Base-by-base conservation (phyloP, 2,888 invertebrate genomes). In the Rutpela maculata region DNA sequence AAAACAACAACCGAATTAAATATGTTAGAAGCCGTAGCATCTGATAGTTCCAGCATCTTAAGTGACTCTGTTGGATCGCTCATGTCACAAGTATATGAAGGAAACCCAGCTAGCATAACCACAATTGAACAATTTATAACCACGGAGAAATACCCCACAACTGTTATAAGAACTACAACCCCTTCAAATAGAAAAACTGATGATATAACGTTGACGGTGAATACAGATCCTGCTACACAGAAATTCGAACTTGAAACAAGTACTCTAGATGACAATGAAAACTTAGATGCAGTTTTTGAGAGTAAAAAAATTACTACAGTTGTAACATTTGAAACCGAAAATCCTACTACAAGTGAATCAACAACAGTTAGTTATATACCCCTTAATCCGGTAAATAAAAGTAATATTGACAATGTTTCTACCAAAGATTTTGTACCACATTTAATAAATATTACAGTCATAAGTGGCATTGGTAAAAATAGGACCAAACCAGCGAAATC, bases 11-110 rank as follows among this genome's bases (percentile, higher is more conserved):
- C 74, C 17, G 55, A 63, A 72, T 12, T 22, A 9, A 59, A 43
- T 55, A 55, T 72, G 50, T 50, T 62, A 19, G 50, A 70, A 55
- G 70, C 67, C 11, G 65, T 35, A 35, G 62, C 68, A 18, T 55
- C 69, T 17, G 76, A 77, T 56, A 75, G 76, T 19, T 19, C 74
- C 56, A 70, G 57, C 35, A 65, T 78, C 50, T 73, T 84, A 31
- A 80, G 78, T 22, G 85, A 86, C 66, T 87, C 88, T 18, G 83
- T 88, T 43, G 86, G 82, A 65, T 86, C 86, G 2, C 72, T 88
- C 17, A 80, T 88, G 26, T 87, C 87, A 7, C 88, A 88, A 79
- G 83, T 88, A 31, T 83, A 81, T 66, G 80, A 78, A 60, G 75
- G 76, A 18, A 78, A 82, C 63, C 71, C 76, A 19, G 75, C 77